Evolutionary conservation across 2,888 invertebrate genomes (phyloP).

Genomic region (Drymonia ruficornis): DNA sequence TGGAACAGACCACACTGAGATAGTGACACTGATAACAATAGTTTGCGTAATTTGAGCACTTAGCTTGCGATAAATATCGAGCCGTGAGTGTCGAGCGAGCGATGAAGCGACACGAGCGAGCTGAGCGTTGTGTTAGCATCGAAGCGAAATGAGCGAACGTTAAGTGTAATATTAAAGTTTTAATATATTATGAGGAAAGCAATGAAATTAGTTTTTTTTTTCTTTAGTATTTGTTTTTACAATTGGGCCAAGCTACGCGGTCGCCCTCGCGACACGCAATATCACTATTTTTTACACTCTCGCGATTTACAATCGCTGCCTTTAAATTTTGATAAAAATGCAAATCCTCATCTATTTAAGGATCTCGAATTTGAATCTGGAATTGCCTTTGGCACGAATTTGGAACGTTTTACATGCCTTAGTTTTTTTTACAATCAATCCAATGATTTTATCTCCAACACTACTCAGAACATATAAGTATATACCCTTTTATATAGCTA

Average conservation of each 20-base stretch:
- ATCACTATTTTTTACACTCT: conserved; percentile 64
- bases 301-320: conserved; percentile 48
- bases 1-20: conserved; percentile 45
- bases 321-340: conserved; percentile 62
- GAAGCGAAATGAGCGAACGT: no score
- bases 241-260: conserved; percentile 33
- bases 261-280: conserved; percentile 57
- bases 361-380: conserved; percentile 14
- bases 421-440: no score
- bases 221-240: not conserved
- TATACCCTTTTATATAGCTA: no score
- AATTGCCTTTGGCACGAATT: conserved; percentile 43
- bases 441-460: no score
- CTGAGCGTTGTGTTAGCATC: not conserved
- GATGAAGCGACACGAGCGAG: conserved; percentile 20
- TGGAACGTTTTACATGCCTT: not conserved
- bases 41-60: conserved; percentile 54
- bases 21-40: conserved; percentile 59
- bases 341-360: conserved; percentile 41
- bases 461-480: no score
- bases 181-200: no score
- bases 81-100: conserved; percentile 11
- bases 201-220: no score
- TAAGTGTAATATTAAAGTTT: no score
- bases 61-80: conserved; percentile 66